Percentiles rank a stretch among this genome's conserved stretches.
These are phyloP conservation scores for Caenorhabditis wallacei DNA, from an alignment of 2,888 invertebrate genomes.

Conservation along the genomic window DNA sequence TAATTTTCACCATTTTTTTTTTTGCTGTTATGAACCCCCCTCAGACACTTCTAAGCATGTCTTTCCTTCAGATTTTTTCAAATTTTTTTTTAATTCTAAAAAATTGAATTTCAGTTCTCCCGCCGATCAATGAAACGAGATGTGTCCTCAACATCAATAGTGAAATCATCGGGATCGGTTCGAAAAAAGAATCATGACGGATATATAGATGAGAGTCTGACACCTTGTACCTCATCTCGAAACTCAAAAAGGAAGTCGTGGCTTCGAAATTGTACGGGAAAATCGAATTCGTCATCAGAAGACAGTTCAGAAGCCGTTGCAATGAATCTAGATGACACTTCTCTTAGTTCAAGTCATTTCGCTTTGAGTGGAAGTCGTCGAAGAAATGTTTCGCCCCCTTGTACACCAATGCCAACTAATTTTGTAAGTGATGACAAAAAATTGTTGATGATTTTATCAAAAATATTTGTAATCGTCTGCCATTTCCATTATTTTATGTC, in stretches of 20 bases:
- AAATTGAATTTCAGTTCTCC: no score
- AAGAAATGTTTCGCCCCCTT: slow-evolving; percentile 67
- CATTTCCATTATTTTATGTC: no score
- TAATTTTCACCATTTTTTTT: neutral
- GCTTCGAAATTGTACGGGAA: slow-evolving; percentile 77
- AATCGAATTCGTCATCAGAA: slow-evolving; percentile 77
- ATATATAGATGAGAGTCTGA: slow-evolving; percentile 41
- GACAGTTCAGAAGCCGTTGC: slow-evolving; percentile 76
- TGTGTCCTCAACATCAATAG: slow-evolving; percentile 72
- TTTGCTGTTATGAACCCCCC: slow-evolving; percentile 41
- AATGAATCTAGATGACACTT: slow-evolving; percentile 77
- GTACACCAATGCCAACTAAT: slow-evolving; percentile 68
- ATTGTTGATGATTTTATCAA: no score
- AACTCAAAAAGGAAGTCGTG: slow-evolving; percentile 69
- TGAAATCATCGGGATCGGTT: slow-evolving; percentile 68
- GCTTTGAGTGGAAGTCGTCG: slow-evolving; percentile 61
- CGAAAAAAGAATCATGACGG: slow-evolving; percentile 54
- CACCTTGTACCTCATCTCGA: slow-evolving; percentile 49
- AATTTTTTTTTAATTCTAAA: neutral
- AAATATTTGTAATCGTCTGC: no score
- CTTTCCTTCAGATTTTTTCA: slow-evolving; percentile 7
- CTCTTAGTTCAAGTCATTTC: slow-evolving; percentile 73
- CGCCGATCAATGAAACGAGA: slow-evolving; percentile 70
- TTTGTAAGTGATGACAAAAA: slow-evolving; percentile 40
- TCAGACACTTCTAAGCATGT: slow-evolving; percentile 37